phyloP scores from a whole-genome alignment of 2,113 vertebrate genomes.

The Bufo bufo region DNA sequence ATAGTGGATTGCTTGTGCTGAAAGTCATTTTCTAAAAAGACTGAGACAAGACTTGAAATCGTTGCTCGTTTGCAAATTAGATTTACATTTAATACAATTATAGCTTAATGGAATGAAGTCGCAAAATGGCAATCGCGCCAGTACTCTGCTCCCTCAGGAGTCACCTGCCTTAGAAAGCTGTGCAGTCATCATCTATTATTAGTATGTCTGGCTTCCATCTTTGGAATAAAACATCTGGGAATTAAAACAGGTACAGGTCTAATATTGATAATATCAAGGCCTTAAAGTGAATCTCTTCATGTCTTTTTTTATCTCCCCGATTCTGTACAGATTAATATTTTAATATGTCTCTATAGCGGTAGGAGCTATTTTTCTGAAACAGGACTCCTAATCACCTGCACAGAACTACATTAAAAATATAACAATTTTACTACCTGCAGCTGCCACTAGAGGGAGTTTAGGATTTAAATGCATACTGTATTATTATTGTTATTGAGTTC shows the following conservation, averaged over 20 bases:
- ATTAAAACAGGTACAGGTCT: neutral
- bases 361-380: too few species aligned
- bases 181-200: conserved; percentile 37
- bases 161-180: conserved; percentile 2
- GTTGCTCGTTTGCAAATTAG: conserved; percentile 36
- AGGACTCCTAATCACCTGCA: neutral
- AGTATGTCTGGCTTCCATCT: neutral
- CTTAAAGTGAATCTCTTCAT: too few species aligned
- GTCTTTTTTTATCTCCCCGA: too few species aligned
- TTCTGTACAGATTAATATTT: too few species aligned
- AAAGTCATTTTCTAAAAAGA: conserved; percentile 33
- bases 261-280: neutral
- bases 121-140: conserved; percentile 27
- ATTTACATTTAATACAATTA: conserved; percentile 52
- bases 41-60: conserved; percentile 18
- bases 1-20: conserved; percentile 13
- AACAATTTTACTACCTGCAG: neutral
- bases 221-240: neutral
- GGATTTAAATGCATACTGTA: neutral
- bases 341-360: neutral
- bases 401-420: neutral
- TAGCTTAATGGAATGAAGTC: conserved; percentile 50
- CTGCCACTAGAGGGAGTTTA: neutral
- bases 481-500: neutral
- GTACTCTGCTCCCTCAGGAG: neutral